Conservation (phyloP, 2,888 invertebrate genomes). For the Thecocarcelia acutangulata region DNA sequence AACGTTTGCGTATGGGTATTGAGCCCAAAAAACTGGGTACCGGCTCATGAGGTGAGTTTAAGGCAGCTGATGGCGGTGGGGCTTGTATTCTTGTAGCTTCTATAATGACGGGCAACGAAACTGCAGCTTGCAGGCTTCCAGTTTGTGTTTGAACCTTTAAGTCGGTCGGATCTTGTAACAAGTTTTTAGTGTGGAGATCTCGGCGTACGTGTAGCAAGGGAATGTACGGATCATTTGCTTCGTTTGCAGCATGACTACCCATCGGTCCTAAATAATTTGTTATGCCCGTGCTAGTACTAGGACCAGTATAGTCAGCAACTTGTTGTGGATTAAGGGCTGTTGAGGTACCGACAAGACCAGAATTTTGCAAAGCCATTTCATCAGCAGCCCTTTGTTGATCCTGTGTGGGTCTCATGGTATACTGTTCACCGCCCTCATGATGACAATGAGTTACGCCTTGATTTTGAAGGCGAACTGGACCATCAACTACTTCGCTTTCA, state of each 20-base stretch:
- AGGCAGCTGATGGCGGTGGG: slow-evolving; percentile 77
- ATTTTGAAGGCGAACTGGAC: slow-evolving; percentile 64
- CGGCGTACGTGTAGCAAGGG: slow-evolving; percentile 89
- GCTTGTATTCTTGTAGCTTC: slow-evolving; percentile 59
- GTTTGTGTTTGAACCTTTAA: slow-evolving; percentile 73
- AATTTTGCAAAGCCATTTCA: slow-evolving; percentile 66
- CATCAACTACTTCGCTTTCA: slow-evolving; percentile 62
- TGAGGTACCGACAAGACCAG: slow-evolving; percentile 1
- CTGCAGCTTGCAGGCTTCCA: slow-evolving; percentile 67
- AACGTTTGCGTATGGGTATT: slow-evolving; percentile 79
- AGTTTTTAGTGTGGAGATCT: slow-evolving; percentile 85
- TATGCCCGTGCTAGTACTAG: slow-evolving; percentile 65
- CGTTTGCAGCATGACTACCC: slow-evolving; percentile 65
- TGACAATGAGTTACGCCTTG: slow-evolving; percentile 87
- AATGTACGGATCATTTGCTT: slow-evolving; percentile 79
- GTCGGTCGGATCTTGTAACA: slow-evolving; percentile 63
- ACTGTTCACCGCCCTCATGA: slow-evolving; percentile 85
- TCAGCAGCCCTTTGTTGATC: slow-evolving; percentile 77
- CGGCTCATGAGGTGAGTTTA: slow-evolving; percentile 80
- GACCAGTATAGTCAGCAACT: slow-evolving; percentile 69
- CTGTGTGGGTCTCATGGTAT: slow-evolving; percentile 89
- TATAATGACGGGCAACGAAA: slow-evolving; percentile 47
- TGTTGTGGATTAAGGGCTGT: slow-evolving; percentile 47
- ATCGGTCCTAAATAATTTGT: slow-evolving; percentile 70
- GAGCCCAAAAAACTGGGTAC: slow-evolving; percentile 81